Evolutionary conservation across 2,113 vertebrate genomes (phyloP), one percentile per base, ranked within the genome.

Genomic region (Trachemys scripta): DNA sequence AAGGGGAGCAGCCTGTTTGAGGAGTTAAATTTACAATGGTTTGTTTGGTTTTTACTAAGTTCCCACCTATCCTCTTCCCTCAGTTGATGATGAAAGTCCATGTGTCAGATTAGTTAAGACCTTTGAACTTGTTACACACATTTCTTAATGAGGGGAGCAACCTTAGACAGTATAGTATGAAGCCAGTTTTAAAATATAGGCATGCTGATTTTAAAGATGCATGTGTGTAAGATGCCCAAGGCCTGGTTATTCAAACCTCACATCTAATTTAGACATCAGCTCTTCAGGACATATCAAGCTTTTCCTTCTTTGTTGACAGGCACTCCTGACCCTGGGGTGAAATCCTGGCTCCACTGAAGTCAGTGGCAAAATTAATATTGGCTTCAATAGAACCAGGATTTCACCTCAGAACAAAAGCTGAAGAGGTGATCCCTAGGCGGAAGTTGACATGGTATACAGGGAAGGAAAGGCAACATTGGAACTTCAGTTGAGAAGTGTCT

Each of bases 121-220:
- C 8, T 25, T 82, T 93, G 90, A 84, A 80, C 38, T 78, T 25
- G 6, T 59, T 53, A 84, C 7, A 47, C 8, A 4, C 45, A 45
- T 29, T 85, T 89, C 94, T 82, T 90, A 24, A 35, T 1, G 16
- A 50, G 29, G 79, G 72, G 62, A 91, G 84, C 84, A n/a, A 56
- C 4, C 87, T 89, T 56, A 17, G 42, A 88, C 35, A 90, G 47
- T 80, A 57, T 86, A 65, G 56, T 65, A 83, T 83, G 89, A 81
- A 95, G 87, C 59, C 51, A 53, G 22, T 88, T 92, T 87, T 65
- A 27, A 95, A 42, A 91, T 78, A 75, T 69, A 94, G 90, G 35
- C 6, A 76, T 79, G 16, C 72, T 72, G 65, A 72, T 19, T 20
- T 16, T 72, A 17, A 38, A 72, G 65, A 38, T 38, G 2, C n/a